A percentile compares a stretch with the other conserved stretches of the same genome.
These are phyloP conservation scores for Choristoneura fumiferana DNA, from an alignment of 1,140 invertebrate genomes.

Conservation along the genomic window DNA sequence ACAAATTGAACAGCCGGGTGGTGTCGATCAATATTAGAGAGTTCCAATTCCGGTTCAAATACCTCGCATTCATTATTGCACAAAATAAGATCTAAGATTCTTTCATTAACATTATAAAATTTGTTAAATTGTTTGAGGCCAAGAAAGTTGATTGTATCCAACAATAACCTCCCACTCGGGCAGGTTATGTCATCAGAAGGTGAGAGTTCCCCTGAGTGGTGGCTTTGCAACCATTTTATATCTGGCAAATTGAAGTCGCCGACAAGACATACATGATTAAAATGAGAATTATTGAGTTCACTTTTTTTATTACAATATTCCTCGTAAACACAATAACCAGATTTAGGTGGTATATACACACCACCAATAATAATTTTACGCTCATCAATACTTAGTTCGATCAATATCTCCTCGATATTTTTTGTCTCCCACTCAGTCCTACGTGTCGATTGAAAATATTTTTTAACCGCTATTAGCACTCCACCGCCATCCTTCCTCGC, in stretches of 20 bases:
- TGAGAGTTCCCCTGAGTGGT: background rate
- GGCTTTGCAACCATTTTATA: background rate
- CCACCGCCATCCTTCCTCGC: conserved; percentile 1
- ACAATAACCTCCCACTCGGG: background rate
- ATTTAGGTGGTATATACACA: background rate
- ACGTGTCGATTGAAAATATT: background rate
- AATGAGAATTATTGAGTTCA: background rate
- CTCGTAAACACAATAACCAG: background rate
- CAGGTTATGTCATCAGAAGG: background rate
- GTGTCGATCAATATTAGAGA: background rate
- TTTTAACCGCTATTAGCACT: background rate
- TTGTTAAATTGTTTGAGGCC: background rate
- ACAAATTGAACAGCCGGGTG: background rate
- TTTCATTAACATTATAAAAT: background rate
- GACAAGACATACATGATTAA: background rate
- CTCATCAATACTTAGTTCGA: background rate
- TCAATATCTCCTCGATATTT: background rate
- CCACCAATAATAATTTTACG: background rate
- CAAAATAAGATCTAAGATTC: background rate
- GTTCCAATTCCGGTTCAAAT: background rate
- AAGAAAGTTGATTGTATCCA: background rate
- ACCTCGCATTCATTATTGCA: background rate
- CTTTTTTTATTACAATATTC: background rate
- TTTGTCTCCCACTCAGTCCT: background rate
- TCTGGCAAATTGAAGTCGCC: background rate